Percentiles rank a stretch among this genome's conserved stretches.
phyloP scores from a whole-genome alignment of 2,888 invertebrate genomes.

The Leucoptera coffeella region DNA sequence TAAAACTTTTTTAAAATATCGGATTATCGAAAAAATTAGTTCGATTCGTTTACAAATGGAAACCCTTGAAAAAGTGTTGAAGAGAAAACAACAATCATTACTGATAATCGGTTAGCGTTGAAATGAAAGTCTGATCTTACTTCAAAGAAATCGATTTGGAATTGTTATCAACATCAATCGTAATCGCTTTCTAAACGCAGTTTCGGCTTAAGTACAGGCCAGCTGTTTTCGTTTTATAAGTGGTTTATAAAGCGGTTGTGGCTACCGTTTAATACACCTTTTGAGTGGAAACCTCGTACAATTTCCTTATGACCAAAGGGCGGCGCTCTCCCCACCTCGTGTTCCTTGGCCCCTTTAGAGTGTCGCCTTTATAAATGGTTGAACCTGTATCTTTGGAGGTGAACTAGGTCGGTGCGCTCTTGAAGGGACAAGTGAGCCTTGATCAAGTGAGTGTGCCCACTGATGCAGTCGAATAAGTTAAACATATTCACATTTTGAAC shows the following conservation, averaged over 20 bases:
- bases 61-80: no score
- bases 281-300: no score
- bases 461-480: conserved; percentile 14
- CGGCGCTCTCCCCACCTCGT: background rate
- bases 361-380: conserved; percentile 12
- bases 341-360: conserved; percentile 9
- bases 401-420: conserved; percentile 24
- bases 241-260: background rate
- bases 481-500: no score
- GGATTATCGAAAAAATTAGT: no score
- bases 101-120: conserved; percentile 3
- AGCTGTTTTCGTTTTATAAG: background rate
- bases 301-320: background rate
- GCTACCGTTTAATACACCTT: background rate
- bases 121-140: conserved; percentile 10
- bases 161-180: conserved; percentile 23
- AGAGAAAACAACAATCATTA: no score
- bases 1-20: no score
- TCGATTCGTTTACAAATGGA: no score
- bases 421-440: conserved; percentile 33
- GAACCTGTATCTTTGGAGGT: conserved; percentile 26
- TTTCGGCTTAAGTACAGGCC: conserved; percentile 11
- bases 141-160: conserved; percentile 22
- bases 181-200: conserved; percentile 26
- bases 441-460: conserved; percentile 15